Evolutionary conservation across 2,888 invertebrate genomes (phyloP), one percentile per base, ranked within the genome.

Genomic region (Acrobasis suavella): DNA sequence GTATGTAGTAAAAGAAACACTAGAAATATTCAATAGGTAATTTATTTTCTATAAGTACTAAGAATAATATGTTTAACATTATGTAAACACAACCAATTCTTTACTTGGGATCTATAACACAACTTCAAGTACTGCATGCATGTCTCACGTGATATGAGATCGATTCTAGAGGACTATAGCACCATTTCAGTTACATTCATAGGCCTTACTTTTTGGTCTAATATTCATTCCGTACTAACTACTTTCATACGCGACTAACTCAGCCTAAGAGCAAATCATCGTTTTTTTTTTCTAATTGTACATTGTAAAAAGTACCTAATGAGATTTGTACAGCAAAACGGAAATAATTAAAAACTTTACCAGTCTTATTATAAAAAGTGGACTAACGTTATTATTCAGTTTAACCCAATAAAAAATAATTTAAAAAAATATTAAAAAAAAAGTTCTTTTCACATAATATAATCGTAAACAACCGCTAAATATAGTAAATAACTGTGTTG

Each of bases 151-250:
- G 90, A 89, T 91, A 90, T 87, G 91, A 92, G 91, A 91, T 91
- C 91, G 89, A 84, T 82, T 86, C 87, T 91, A 88, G 72, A 82
- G 78, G 81, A 85, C 85, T 90, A 89, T 91, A 92, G 92, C 92
- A 92, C 92, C 92, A 89, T 83, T 86, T 86, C 88, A 85, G 83
- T 91, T 91, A 87, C 90, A 76, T 82, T 87, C 87, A 81, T 90
- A 91, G 91, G 91, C 91, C 91, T 91, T 72, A 80, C 79, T 81
- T 83, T 88, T 91, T 91, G 91, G 91, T 91, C 91, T 91, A 88
- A 82, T 80, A 74, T 73, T 76, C 79, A 69, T 70, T 75, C 77
- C 76, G 65, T 75, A 71, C 65, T 64, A 70, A 72, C 72, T 72
- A 58, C 65, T 62, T 64, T 65, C 72, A 67, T 66, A 67, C 64